Evolutionary conservation across 92 coral and sea anemone genomes (phyloP).

Genomic region (Meandrina meandrites): DNA sequence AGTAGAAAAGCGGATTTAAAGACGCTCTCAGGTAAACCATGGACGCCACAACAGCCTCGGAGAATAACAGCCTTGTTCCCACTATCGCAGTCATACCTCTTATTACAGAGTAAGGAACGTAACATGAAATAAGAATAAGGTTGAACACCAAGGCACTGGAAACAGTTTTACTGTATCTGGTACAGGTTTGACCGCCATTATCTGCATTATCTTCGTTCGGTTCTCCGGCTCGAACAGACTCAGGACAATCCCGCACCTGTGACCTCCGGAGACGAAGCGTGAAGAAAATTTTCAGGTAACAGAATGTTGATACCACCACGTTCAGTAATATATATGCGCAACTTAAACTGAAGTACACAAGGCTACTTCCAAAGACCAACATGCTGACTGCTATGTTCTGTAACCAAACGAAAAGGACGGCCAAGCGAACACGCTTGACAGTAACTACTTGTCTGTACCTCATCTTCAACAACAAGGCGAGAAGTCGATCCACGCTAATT

Average conservation of each 20-base stretch:
- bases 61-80: not conserved
- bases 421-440: not conserved
- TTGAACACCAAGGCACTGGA: constrained; percentile 4
- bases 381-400: not conserved
- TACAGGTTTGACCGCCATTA: not conserved
- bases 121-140: constrained; percentile 1
- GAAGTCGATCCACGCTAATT: constrained; percentile 25
- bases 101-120: constrained; percentile 6
- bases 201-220: not conserved
- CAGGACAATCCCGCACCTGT: not conserved
- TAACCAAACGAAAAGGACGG: not conserved
- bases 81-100: not conserved
- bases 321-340: not conserved
- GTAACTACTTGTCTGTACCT: constrained; percentile 16
- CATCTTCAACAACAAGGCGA: constrained; percentile 21
- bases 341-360: not conserved
- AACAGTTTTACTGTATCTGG: constrained; percentile 6
- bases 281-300: constrained; percentile 12
- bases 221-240: not conserved
- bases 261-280: constrained; percentile 3
- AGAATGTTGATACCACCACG: constrained; percentile 8
- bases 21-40: constrained; percentile 15
- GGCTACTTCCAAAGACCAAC: not conserved
- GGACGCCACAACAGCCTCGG: constrained; percentile 3
- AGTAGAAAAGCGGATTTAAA: constrained; percentile 25